phyloP scores from a whole-genome alignment of 2,113 vertebrate genomes.

The Centropristis striata region DNA sequence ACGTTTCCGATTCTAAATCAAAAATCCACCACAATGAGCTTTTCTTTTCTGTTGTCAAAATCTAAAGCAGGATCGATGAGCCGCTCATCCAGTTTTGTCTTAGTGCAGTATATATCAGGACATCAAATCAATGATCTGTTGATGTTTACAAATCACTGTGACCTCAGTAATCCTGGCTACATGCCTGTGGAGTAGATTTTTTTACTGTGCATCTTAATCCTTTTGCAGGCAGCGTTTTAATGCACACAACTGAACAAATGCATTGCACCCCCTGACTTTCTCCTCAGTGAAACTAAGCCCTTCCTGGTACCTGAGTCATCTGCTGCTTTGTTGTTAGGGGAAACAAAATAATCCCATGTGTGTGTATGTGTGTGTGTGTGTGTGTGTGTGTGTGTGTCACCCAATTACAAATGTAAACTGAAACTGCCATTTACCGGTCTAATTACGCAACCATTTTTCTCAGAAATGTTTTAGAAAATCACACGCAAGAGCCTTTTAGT shows the following conservation, averaged over 20 bases:
- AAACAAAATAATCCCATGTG: constrained; percentile 53
- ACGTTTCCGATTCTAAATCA: no score
- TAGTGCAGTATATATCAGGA: no score
- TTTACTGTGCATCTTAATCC: neutral
- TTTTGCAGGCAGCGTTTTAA: neutral
- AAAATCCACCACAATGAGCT: no score
- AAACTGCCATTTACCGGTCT: constrained; percentile 16
- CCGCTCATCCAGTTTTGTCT: no score
- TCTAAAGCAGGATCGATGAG: no score
- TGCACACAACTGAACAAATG: constrained; percentile 8
- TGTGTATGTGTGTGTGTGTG: neutral
- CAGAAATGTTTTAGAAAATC: constrained; percentile 31
- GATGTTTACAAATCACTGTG: no score
- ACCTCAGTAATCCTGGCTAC: neutral
- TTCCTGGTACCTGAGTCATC: constrained; percentile 58
- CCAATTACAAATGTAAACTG: constrained; percentile 20
- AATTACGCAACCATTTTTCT: constrained; percentile 14
- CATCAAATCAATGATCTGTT: no score
- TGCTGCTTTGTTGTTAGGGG: constrained; percentile 48
- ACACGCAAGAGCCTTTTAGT: neutral
- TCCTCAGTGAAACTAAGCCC: constrained; percentile 26
- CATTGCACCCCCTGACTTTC: constrained; percentile 14
- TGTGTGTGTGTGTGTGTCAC: constrained; percentile 13
- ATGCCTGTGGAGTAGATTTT: neutral
- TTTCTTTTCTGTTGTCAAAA: no score